phyloP scores from a whole-genome alignment of 2,797 vertebrate genomes.

The Cossypha heuglini region DNA sequence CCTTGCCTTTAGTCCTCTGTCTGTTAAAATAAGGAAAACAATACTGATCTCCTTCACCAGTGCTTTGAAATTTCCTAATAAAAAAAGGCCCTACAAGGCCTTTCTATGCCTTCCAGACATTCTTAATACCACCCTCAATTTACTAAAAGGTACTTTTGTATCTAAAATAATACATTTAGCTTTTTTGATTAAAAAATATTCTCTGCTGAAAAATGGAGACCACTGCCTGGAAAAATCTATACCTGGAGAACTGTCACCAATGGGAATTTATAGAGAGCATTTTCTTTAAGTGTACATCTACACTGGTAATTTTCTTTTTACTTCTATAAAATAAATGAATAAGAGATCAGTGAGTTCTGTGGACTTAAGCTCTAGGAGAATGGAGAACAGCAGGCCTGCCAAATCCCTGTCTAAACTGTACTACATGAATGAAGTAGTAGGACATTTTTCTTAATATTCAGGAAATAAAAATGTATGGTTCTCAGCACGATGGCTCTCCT shows the following conservation, averaged over 20 bases:
- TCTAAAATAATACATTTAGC: background rate
- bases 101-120: background rate
- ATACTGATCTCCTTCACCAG: background rate
- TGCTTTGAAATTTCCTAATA: background rate
- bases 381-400: background rate
- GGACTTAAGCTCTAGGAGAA: background rate
- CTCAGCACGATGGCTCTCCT: background rate
- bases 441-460: conserved; percentile 4
- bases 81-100: background rate
- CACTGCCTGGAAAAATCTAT: background rate
- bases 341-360: background rate
- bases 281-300: background rate
- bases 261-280: background rate
- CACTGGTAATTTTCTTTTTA: background rate
- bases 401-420: background rate
- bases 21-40: background rate
- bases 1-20: background rate
- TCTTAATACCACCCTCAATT: background rate
- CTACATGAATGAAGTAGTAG: background rate
- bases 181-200: background rate
- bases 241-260: background rate
- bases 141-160: background rate
- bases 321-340: conserved; percentile 9
- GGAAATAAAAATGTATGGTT: conserved; percentile 34
- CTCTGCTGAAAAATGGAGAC: background rate